Percentiles rank a stretch among this genome's conserved stretches.
Conservation (phyloP, 2,113 vertebrate genomes). For the Geococcyx californianus region DNA sequence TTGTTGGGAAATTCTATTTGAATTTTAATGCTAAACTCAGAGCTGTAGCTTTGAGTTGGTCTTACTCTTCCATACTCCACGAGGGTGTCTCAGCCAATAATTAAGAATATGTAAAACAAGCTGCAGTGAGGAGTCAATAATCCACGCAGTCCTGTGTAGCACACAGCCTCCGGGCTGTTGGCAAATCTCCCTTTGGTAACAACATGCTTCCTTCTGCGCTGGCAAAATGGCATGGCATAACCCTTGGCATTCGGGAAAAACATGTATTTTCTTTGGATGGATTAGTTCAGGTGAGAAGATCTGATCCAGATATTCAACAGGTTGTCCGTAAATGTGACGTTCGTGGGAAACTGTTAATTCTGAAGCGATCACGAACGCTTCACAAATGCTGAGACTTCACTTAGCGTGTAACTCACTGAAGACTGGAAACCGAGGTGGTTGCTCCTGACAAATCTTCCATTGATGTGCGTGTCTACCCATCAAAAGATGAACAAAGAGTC, state of each 20-base stretch:
- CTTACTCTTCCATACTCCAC: not conserved
- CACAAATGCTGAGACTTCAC: slow-evolving; percentile 4
- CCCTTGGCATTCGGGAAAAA: slow-evolving; percentile 49
- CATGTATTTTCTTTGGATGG: not conserved
- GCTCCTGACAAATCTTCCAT: slow-evolving; percentile 31
- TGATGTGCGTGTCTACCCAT: slow-evolving; percentile 24
- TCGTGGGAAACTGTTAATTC: slow-evolving; percentile 39
- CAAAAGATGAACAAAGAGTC: slow-evolving; percentile 29
- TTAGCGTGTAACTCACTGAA: not conserved
- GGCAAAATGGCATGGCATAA: slow-evolving; percentile 19
- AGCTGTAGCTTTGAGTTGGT: not conserved
- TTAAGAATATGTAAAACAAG: not conserved
- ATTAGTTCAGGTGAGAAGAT: slow-evolving; percentile 59
- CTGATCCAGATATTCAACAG: slow-evolving; percentile 61
- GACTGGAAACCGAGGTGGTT: not conserved
- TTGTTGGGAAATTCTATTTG: not conserved
- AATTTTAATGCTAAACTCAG: not conserved
- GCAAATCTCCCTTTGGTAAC: slow-evolving; percentile 47
- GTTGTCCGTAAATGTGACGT: slow-evolving; percentile 59
- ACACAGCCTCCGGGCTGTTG: not conserved
- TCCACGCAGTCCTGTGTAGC: not conserved
- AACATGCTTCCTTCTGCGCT: not conserved
- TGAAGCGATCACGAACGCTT: slow-evolving; percentile 34
- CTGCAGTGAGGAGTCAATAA: not conserved
- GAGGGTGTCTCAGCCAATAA: not conserved